Evolutionary conservation across 2,113 vertebrate genomes (phyloP), one percentile per base, ranked within the genome.

Genomic region (Hucho hucho): DNA sequence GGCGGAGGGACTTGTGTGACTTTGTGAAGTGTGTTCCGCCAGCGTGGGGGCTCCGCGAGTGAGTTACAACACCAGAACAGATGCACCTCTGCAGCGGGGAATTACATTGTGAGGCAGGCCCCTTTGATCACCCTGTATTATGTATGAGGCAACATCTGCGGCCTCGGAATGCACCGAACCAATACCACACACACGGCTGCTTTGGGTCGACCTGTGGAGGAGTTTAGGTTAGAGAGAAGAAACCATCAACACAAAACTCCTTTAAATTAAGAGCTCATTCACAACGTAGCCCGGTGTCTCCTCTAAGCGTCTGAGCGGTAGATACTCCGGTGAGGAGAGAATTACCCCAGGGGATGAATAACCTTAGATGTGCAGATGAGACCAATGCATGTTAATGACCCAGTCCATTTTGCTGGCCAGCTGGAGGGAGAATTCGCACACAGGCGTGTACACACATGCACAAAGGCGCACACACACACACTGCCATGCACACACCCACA

Each of bases 331-430:
- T 28, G 18, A 67, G n/a, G 64, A 65, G 69, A 77, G 76, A 87
- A 78, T 72, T 77, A 79, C 85, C 83, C 86, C 6, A 47, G 83
- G 89, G 89, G 88, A 83, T 80, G 77, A 84, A 88, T 90, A 90
- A 90, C 88, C 89, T 90, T 89, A 91, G 89, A 90, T 85, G 83
- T 89, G 82, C 76, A 72, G 80, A 75, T 67, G 25, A 80, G 78
- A 89, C 80, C 78, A 69, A 49, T 81, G 89, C 86, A 92, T 91
- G 87, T 84, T 90, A 92, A 92, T 93, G 89, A 80, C 75, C 84
- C 47, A 74, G 81, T 86, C 84, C 77, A 74, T 85, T 87, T 69
- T 77, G 83, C 69, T 74, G 63, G 79, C 82, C 89, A 89, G 87
- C 86, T 84, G 80, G 84, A 83, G 81, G 80, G 82, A 80, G 74